Conservation (phyloP, 2,797 vertebrate genomes). For the Chaunax sp. region DNA sequence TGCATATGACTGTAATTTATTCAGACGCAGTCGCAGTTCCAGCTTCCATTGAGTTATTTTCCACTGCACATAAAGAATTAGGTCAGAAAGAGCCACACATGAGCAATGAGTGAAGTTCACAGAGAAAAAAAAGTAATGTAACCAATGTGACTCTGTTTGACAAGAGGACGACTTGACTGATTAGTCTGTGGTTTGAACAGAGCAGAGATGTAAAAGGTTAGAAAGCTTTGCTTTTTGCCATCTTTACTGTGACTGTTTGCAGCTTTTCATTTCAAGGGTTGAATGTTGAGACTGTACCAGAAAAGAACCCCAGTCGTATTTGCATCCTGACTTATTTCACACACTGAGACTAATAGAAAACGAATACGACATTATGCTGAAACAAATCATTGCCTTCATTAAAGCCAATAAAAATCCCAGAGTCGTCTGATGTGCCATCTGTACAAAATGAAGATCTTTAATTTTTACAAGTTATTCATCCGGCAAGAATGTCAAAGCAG, state of each 20-base stretch:
- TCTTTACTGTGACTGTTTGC: slow-evolving; percentile 5
- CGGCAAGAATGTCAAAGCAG: neutral
- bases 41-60: slow-evolving; percentile 18
- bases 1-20: slow-evolving; percentile 31
- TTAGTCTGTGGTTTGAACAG: neutral
- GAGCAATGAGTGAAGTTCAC: neutral
- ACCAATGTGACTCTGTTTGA: too few relatives aligned
- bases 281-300: too few relatives aligned
- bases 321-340: neutral
- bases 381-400: neutral
- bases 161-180: slow-evolving; percentile 16
- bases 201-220: neutral
- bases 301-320: neutral
- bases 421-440: too few relatives aligned
- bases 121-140: slow-evolving; percentile 13
- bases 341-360: neutral
- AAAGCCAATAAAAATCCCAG: neutral
- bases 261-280: neutral
- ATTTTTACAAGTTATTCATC: neutral
- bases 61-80: slow-evolving; percentile 13
- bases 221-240: neutral
- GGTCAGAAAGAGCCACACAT: slow-evolving; percentile 8
- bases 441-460: too few relatives aligned
- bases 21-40: slow-evolving; percentile 13
- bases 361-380: neutral